Base-by-base conservation (phyloP, 2,797 vertebrate genomes). In the Percopsis omiscomaycus region DNA sequence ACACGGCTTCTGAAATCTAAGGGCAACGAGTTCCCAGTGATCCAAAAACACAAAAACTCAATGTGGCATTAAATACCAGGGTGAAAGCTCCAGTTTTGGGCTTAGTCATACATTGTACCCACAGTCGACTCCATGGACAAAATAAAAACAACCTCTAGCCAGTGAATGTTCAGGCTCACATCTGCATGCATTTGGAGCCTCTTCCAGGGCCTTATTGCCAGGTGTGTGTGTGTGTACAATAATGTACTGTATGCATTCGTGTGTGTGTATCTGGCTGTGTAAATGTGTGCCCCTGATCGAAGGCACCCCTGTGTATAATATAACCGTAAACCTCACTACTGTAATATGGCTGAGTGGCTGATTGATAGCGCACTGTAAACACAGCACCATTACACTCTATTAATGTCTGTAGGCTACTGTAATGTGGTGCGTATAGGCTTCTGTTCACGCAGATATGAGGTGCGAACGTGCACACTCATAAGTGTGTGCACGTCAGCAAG, bases 321-420 rank as follows among this genome's bases (percentile, higher is more conserved):
- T 70, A 64, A 70, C 69, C 59, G 69, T 69, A 71, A 83, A 82
- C 77, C 66, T 48, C 13, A 59, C 69, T 65, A 64, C 59, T 67
- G 77, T 75, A 72, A 65, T 78, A 80, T 61, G 63, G 73, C 66
- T 74, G 81, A 81, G 68, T 67, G 73, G 65, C 13, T 89, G 88
- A 90, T 88, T 84, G 83, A 87, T 86, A 60, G 72, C 32, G 0
- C 3, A 55, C 69, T 64, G 63, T 78, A 60, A 74, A 83, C 30
- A 47, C 64, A 53, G 65, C 64, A 69, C 79, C 84, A 84, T 90
- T 88, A 84, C 65, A 66, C 50, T 71, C 79, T 78, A 77, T 84
- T 82, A 82, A 69, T 30, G 68, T 61, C 61, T 53, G 74, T 46
- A 72, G 66, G 66, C 62, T 78, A 68, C 83, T 80, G 68, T 83